Base-by-base conservation (phyloP, 2,888 invertebrate species). In the Drosophila mercatorum region DNA sequence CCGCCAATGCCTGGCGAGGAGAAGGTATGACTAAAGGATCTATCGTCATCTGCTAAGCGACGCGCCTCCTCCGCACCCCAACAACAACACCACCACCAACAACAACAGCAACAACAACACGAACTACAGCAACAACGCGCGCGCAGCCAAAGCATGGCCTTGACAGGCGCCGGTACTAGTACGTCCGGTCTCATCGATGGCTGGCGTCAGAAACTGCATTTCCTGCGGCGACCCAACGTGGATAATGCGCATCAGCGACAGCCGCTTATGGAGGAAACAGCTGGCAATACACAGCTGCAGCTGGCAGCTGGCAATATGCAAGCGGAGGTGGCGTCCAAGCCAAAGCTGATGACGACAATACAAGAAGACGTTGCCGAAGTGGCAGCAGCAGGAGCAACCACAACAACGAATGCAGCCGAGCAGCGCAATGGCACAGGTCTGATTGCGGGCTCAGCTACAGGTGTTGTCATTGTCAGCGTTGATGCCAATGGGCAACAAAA, bases 11-110 rank as follows among this genome's bases (percentile, higher is more conserved):
- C 95, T 83, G 96, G 95, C 87, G 96, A 96, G 93, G 96, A 96
- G 92, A 96, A 96, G 93, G 96, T 96, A 94, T 96, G 96, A 96
- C 96, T 96, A 94, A 94, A 94, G 82, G 94, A 94, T 51, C 65
- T 91, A 82, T 88, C 91, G 80, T 89, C 90, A 75, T 83, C 91
- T 78, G 90, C 87, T 67, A 77, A 89, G 71, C 83, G 92, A 61
- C 92, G 92, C 63, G 91, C 91, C 63, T 92, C 92, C 68, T 90
- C 91, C 68, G 90, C 87, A 17, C 86, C 84, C 59, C 76, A 76
- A n/a, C 83, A 78, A 1, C 82, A 72, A 0, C 65, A 70, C 26
- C 76, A 80, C 28, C 68, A 72, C 14, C 57, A 64, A 0, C 68
- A 77, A 11, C 82, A 66, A 5, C 73, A 68, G 1, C 79, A 71